Base-by-base conservation (phyloP, 2,113 vertebrate genomes). In the Cottus gobio region DNA sequence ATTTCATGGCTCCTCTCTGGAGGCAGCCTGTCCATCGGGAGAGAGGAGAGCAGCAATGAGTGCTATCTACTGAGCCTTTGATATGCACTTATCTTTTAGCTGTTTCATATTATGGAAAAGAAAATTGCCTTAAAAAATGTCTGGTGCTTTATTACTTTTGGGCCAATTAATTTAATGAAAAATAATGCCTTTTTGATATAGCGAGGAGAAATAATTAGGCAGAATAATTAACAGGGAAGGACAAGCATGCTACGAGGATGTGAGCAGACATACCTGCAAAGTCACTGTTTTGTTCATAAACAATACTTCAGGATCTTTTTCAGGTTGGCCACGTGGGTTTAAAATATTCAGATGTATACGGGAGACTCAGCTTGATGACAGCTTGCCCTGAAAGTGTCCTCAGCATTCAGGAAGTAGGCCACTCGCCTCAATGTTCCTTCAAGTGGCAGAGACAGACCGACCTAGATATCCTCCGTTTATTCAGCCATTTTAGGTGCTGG, bases 331-430 rank as follows among this genome's bases (percentile, higher is more conserved):
- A 72, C 11, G 31, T 74, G 36, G 57, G 57, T 62, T 20, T 26
- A 67, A 61, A 46, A 62, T 69, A 61, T 65, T 15, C 63, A 58
- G 70, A 75, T 24, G 63, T 58, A 54, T 28, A 37, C 70, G 22
- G 52, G 66, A 84, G 78, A 31, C 46, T 61, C 52, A 20, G 36
- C 84, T 87, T 84, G 77, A 85, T 62, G 66, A 83, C 90, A 71
- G 85, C 86, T 82, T 79, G 90, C 52, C 90, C 91, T 89, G 63
- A 90, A 93, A 92, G 89, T 92, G 90, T 94, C 91, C 86, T 86
- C 87, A 74, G 78, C 80, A 36, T 62, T 87, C 71, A 83, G 68
- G 88, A 94, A 92, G 82, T 93, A 87, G 92, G 91, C 22, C 91
- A 88, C 65, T 90, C 58, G 82, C 85, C 71, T 82, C 80, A 58